Percentiles rank a stretch among this genome's conserved stretches.
These are phyloP conservation scores for Epirrita christyi DNA, from an alignment of 2,888 invertebrate genomes.

Conservation along the genomic window DNA sequence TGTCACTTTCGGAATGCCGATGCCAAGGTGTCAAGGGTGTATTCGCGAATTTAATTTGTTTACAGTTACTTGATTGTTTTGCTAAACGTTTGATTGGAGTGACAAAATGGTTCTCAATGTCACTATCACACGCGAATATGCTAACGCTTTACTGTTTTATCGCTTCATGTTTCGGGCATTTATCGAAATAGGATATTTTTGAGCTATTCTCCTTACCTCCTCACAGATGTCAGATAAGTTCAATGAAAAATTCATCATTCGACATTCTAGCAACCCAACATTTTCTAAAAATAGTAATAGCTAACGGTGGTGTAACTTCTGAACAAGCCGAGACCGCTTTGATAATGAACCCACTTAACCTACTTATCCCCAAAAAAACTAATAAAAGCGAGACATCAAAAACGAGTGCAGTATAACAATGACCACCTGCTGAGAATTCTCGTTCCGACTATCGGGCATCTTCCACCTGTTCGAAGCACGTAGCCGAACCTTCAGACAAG, in stretches of 20 bases:
- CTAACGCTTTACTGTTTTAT: neutral
- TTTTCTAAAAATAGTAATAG: neutral
- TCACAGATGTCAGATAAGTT: neutral
- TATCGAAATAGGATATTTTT: too few relatives aligned
- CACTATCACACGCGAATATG: conserved; percentile 11
- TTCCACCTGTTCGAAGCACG: conserved; percentile 30
- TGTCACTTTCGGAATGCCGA: conserved; percentile 37
- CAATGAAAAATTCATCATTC: neutral
- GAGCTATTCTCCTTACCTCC: too few relatives aligned
- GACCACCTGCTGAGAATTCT: conserved; percentile 27
- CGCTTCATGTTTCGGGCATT: too few relatives aligned
- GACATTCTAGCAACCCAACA: conserved; percentile 1
- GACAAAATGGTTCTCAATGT: conserved; percentile 19
- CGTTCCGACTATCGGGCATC: conserved; percentile 24
- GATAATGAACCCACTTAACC: conserved; percentile 10
- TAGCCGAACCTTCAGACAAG: conserved; percentile 19
- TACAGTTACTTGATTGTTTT: conserved; percentile 30
- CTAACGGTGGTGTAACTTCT: neutral
- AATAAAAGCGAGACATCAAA: neutral
- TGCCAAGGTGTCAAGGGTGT: conserved; percentile 39
- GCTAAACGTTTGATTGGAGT: conserved; percentile 25
- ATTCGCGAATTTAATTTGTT: conserved; percentile 31
- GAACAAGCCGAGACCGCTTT: neutral
- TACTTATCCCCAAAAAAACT: conserved; percentile 5
- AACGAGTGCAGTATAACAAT: conserved; percentile 11